These are phyloP conservation scores for Ectobius pallidus DNA, from an alignment of 2,888 invertebrate genomes.

Conservation along the genomic window DNA sequence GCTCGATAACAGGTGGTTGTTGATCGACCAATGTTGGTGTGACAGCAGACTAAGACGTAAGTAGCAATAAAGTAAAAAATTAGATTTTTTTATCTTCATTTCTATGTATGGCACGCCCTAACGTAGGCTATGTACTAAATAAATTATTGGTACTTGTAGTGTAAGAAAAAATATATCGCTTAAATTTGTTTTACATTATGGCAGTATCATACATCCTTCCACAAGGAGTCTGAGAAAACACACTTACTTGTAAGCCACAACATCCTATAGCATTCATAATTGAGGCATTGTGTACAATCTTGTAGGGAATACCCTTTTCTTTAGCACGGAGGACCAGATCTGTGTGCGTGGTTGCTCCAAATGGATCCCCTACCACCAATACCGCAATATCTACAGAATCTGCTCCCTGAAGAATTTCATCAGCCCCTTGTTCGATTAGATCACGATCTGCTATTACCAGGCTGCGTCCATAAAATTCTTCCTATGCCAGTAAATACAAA, in stretches of 20 bases:
- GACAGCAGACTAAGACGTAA: too few species aligned
- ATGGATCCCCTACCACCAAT: conserved; percentile 96
- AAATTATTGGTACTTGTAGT: too few species aligned
- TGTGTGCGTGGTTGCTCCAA: conserved; percentile 97
- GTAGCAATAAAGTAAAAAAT: too few species aligned
- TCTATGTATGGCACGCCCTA: too few species aligned
- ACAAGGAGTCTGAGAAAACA: too few species aligned
- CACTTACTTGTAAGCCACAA: conserved; percentile 78
- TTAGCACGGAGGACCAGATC: conserved; percentile 91
- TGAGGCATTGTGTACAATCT: conserved; percentile 95
- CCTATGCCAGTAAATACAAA: conserved; percentile 62
- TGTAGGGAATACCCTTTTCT: conserved; percentile 73
- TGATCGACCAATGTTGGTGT: too few species aligned
- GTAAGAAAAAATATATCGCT: too few species aligned
- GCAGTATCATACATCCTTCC: too few species aligned
- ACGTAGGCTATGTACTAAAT: too few species aligned
- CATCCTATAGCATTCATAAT: conserved; percentile 98
- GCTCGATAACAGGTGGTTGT: too few species aligned
- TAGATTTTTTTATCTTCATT: too few species aligned
- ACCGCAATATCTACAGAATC: conserved; percentile 80
- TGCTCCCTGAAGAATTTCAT: conserved; percentile 80
- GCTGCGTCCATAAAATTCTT: conserved; percentile 86
- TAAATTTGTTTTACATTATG: too few species aligned
- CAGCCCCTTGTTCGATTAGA: conserved; percentile 88
- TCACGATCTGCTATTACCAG: conserved; percentile 89